Percentiles rank a stretch among this genome's conserved stretches.
These are phyloP conservation scores for Pinna nobilis DNA, from an alignment of 1,140 invertebrate genomes.

Conservation along the genomic window DNA sequence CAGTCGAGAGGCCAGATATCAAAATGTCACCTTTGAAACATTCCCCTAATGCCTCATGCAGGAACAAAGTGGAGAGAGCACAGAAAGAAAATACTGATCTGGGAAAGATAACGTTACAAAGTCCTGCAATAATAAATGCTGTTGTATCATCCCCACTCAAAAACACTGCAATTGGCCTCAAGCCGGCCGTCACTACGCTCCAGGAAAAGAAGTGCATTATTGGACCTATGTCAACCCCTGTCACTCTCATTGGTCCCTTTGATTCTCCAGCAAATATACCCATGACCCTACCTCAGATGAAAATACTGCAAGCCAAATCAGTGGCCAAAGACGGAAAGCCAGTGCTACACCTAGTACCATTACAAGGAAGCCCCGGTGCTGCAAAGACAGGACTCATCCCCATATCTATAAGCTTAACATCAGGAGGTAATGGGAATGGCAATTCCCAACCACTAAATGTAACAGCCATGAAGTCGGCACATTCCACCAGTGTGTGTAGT, in stretches of 20 bases:
- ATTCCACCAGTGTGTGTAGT: neutral
- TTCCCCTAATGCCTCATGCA: too few species aligned
- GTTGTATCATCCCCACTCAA: constrained; percentile 1
- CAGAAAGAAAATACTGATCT: too few species aligned
- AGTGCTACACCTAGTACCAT: constrained; percentile 4
- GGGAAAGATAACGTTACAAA: too few species aligned
- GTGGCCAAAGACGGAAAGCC: constrained; percentile 14
- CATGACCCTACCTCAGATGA: constrained; percentile 3
- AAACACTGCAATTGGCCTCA: neutral
- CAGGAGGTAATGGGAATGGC: too few species aligned
- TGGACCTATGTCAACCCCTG: constrained; percentile 8
- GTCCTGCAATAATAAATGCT: too few species aligned
- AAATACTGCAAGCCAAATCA: neutral
- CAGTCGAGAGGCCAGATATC: too few species aligned
- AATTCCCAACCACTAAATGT: too few species aligned
- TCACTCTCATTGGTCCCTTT: constrained; percentile 6
- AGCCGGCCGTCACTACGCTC: neutral
- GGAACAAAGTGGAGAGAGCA: too few species aligned
- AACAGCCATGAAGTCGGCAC: neutral
- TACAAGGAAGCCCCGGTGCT: too few species aligned
- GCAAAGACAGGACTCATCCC: neutral
- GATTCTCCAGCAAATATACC: neutral
- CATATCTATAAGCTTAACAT: neutral
- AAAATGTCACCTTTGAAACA: too few species aligned
- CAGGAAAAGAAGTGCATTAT: constrained; percentile 7